Base-by-base conservation (phyloP, 1,140 invertebrate genomes). In the Anastrepha ludens region DNA sequence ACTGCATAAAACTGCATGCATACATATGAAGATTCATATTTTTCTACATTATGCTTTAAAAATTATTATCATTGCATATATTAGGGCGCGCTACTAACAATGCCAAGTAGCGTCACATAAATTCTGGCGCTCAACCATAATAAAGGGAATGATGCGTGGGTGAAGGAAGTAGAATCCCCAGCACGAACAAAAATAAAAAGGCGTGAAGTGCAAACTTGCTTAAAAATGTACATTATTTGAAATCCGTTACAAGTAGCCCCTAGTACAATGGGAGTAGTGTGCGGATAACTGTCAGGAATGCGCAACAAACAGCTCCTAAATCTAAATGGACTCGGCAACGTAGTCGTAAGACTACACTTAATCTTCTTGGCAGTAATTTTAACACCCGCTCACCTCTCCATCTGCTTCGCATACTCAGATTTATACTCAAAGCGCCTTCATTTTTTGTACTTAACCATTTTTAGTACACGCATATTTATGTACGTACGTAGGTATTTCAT, bases 51-150 rank as follows among this genome's bases (percentile, higher is more conserved):
- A 29, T 50, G 44, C 70, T n/a, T 5, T 47, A 74, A 50, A 47
- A 74, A 74, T 74, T 74, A 74, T 74, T 74, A 74, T 74, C 44
- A 74, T 74, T 74, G 39, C 44, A 47, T 74, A 74, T 11, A 39
- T 47, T 74, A 47, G n/a, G 44, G 29, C 11, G 70, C 17, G 70
- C n/a, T 47, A 47, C 13, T 74, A 74, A 74, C 41, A 74, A 44
- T 47, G 70, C 15, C 70, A 74, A 74, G 70, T 74, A 41, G 44
- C 41, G 47, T 41, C 47, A 29, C 70, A 74, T 74, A 74, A 74
- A 74, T 74, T 47, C 44, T 20, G 39, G 15, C 15, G 44, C 5
- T 17, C 44, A 47, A 47, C 17, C 13, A 74, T 74, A 50, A 74
- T 13, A 70, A 29, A 70, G 29, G 39, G 11, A 2, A 7, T 74